A percentile compares a stretch with the other conserved stretches of the same genome.
These are phyloP conservation scores for Neuroscelio doddi DNA, from an alignment of 2,888 invertebrate species.

Conservation along the genomic window DNA sequence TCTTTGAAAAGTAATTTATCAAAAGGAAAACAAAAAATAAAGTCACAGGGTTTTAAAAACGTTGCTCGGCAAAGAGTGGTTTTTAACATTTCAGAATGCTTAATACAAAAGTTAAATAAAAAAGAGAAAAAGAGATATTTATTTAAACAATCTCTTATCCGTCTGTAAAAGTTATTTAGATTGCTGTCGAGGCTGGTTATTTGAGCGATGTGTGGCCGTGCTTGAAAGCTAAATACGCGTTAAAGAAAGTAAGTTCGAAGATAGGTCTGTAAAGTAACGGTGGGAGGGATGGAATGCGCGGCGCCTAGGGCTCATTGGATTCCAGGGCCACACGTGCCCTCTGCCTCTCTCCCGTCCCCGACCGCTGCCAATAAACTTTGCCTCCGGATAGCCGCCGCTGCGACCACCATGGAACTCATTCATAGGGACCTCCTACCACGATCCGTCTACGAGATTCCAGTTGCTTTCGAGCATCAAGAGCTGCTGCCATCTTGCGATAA, in stretches of 20 bases:
- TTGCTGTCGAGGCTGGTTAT: constrained; percentile 28
- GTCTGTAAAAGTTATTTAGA: constrained; percentile 23
- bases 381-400: constrained; percentile 63
- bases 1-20: too few relatives aligned
- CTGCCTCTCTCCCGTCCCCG: constrained; percentile 63
- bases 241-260: constrained; percentile 59
- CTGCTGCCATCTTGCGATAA: constrained; percentile 45
- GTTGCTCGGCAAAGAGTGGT: too few relatives aligned
- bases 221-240: constrained; percentile 56
- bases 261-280: constrained; percentile 52
- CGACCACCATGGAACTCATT: constrained; percentile 73
- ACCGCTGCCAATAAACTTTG: constrained; percentile 66
- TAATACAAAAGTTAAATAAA: not conserved
- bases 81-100: too few relatives aligned
- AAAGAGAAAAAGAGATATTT: not conserved
- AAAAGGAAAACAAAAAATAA: too few relatives aligned
- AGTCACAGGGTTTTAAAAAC: too few relatives aligned
- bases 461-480: not conserved
- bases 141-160: constrained; percentile 2
- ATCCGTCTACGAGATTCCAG: constrained; percentile 27
- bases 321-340: constrained; percentile 72
- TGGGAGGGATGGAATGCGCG: constrained; percentile 74
- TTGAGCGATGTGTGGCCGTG: constrained; percentile 42
- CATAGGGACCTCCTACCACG: constrained; percentile 76
- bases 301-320: constrained; percentile 76